Percentiles rank a stretch among this genome's conserved stretches.
phyloP scores from a whole-genome alignment of 1,140 invertebrate genomes.

The Colletes latitarsis region DNA sequence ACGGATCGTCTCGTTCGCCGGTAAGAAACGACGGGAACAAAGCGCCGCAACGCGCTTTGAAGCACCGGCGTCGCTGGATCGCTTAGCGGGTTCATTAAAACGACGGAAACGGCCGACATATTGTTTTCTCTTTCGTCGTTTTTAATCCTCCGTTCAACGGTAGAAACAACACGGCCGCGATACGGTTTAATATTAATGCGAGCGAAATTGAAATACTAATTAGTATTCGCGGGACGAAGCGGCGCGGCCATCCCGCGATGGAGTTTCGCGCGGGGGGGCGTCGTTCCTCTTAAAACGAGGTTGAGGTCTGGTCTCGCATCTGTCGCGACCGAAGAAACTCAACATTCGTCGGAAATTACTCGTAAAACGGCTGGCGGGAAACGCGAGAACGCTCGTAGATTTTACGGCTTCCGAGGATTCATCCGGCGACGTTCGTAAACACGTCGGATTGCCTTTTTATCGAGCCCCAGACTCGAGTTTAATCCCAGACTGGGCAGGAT shows the following conservation, averaged over 20 bases:
- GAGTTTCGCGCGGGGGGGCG: too few species aligned
- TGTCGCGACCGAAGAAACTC: slow-evolving; percentile 51
- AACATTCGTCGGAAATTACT: slow-evolving; percentile 57
- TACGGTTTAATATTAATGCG: slow-evolving; percentile 45
- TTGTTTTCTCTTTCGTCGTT: background rate
- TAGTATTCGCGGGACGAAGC: slow-evolving; percentile 27
- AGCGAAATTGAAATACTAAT: slow-evolving; percentile 49
- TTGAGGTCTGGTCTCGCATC: background rate
- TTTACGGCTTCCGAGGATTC: slow-evolving; percentile 50
- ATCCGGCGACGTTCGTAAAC: slow-evolving; percentile 20
- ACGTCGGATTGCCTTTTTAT: slow-evolving; percentile 52
- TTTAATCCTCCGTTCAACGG: background rate
- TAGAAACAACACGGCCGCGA: background rate
- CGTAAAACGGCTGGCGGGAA: slow-evolving; percentile 51
- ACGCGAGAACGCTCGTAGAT: slow-evolving; percentile 22
- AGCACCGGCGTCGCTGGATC: background rate
- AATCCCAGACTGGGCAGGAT: slow-evolving; percentile 19
- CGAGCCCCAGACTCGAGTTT: slow-evolving; percentile 34
- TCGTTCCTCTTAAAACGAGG: too few species aligned
- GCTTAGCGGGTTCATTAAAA: slow-evolving; percentile 9
- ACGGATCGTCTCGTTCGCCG: background rate
- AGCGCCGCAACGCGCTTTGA: background rate
- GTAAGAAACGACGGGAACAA: slow-evolving; percentile 8
- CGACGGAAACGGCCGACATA: background rate
- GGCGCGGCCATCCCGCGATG: too few species aligned